Conservation (phyloP, 2,797 vertebrate genomes). For the Cottoperca gobio region DNA sequence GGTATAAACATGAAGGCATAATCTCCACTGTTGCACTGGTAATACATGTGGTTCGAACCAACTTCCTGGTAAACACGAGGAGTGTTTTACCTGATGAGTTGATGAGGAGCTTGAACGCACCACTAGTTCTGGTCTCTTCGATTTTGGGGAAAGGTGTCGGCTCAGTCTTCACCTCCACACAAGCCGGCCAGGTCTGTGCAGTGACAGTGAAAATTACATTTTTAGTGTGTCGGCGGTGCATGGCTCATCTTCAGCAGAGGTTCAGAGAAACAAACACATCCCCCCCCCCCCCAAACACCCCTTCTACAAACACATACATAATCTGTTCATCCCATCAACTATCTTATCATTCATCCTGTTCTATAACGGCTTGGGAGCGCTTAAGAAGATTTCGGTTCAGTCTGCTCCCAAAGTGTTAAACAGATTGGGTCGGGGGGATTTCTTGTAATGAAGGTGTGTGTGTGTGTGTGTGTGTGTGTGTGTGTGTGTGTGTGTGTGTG, state of each 20-base stretch:
- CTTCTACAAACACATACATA: constrained; percentile 53
- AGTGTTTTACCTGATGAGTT: not conserved
- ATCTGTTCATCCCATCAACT: constrained; percentile 63
- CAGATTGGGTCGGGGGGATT: constrained; percentile 69
- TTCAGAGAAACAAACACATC: not conserved
- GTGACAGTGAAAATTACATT: not conserved
- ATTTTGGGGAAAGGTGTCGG: not conserved
- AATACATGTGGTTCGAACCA: not conserved
- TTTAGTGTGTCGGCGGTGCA: not conserved
- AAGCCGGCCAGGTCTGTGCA: too few species aligned
- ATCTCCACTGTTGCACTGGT: not conserved
- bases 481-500: constrained; percentile 35
- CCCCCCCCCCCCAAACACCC: not conserved
- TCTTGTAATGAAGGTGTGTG: constrained; percentile 54
- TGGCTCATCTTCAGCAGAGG: not conserved
- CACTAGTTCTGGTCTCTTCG: not conserved
- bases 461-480: constrained; percentile 41
- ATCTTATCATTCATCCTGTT: constrained; percentile 63
- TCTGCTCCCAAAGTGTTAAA: constrained; percentile 83
- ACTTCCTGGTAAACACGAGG: not conserved
- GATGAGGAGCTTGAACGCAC: not conserved
- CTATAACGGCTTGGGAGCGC: constrained; percentile 58
- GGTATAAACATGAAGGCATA: not conserved
- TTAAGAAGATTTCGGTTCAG: constrained; percentile 83
- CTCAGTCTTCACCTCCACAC: too few species aligned